Evolutionary conservation across 2,888 invertebrate species (phyloP).

Genomic region (Anorthoa munda): DNA sequence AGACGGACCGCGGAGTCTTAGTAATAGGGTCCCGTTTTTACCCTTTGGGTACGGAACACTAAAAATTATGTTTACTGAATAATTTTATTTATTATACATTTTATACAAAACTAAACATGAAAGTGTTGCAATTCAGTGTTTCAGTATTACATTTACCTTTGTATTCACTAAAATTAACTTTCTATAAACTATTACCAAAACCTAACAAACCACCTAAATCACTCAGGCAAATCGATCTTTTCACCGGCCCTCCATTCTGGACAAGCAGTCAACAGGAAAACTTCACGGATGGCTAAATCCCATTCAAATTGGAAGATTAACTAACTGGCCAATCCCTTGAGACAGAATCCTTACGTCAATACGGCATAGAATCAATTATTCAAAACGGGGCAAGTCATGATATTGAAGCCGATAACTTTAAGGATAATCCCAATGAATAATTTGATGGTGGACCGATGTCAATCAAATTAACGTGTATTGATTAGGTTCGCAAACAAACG

Average conservation of each 20-base stretch:
- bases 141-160: not conserved
- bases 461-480: slow-evolving; percentile 61
- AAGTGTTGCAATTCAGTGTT: not conserved
- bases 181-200: not conserved
- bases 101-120: too few relatives aligned
- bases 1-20: too few relatives aligned
- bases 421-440: slow-evolving; percentile 75
- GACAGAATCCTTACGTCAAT: slow-evolving; percentile 65
- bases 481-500: slow-evolving; percentile 42
- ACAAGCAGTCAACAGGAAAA: slow-evolving; percentile 44
- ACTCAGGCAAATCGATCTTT: slow-evolving; percentile 45
- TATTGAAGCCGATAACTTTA: slow-evolving; percentile 69
- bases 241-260: slow-evolving; percentile 36
- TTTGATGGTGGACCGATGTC: slow-evolving; percentile 68
- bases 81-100: too few relatives aligned
- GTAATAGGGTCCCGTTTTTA: too few relatives aligned
- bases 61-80: too few relatives aligned
- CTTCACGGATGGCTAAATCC: slow-evolving; percentile 56
- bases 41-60: too few relatives aligned
- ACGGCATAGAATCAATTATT: slow-evolving; percentile 74
- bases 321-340: slow-evolving; percentile 66
- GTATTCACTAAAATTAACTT: too few relatives aligned
- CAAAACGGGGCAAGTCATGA: slow-evolving; percentile 69
- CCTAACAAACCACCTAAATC: slow-evolving; percentile 28
- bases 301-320: slow-evolving; percentile 70